Conservation (phyloP, 2,888 invertebrate genomes). For the Tachystola acroxantha region DNA sequence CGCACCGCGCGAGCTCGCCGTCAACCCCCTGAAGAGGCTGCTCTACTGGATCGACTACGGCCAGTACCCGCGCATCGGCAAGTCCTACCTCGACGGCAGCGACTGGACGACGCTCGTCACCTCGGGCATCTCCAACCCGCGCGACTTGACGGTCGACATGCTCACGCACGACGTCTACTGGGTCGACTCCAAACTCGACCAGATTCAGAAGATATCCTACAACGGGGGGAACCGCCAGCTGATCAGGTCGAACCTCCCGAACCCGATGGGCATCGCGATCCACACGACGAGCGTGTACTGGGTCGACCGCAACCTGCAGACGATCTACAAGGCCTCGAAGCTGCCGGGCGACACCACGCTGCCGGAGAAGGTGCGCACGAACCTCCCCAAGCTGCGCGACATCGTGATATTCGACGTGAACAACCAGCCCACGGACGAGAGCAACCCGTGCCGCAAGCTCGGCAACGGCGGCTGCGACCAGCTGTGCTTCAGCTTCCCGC, state of each 20-base stretch:
- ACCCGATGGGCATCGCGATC: slow-evolving; percentile 95
- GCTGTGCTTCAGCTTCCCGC: slow-evolving; percentile 95
- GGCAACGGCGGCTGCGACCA: slow-evolving; percentile 95
- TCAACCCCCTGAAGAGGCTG: slow-evolving; percentile 94
- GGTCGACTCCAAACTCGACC: slow-evolving; percentile 97
- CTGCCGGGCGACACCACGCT: slow-evolving; percentile 83
- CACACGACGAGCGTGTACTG: slow-evolving; percentile 92
- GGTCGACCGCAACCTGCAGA: slow-evolving; percentile 94
- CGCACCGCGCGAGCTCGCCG: slow-evolving; percentile 96
- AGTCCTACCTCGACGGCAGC: slow-evolving; percentile 91
- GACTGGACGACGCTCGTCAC: slow-evolving; percentile 92
- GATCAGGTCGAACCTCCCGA: slow-evolving; percentile 91
- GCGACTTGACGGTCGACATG: slow-evolving; percentile 95
- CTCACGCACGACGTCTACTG: slow-evolving; percentile 97
- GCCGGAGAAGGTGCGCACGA: slow-evolving; percentile 87
- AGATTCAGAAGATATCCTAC: slow-evolving; percentile 94
- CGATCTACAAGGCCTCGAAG: slow-evolving; percentile 89
- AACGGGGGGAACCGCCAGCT: slow-evolving; percentile 89
- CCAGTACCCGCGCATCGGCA: slow-evolving; percentile 95
- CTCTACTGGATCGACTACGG: slow-evolving; percentile 99
- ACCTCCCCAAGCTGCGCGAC: slow-evolving; percentile 91
- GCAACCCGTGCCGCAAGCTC: slow-evolving; percentile 86
- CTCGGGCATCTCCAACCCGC: slow-evolving; percentile 93
- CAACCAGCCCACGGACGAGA: slow-evolving; percentile 91
- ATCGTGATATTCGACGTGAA: slow-evolving; percentile 94